A percentile compares a stretch with the other conserved stretches of the same genome.
These are phyloP conservation scores for Tricholauxania praeusta DNA, from an alignment of 2,888 invertebrate genomes.

Conservation along the genomic window DNA sequence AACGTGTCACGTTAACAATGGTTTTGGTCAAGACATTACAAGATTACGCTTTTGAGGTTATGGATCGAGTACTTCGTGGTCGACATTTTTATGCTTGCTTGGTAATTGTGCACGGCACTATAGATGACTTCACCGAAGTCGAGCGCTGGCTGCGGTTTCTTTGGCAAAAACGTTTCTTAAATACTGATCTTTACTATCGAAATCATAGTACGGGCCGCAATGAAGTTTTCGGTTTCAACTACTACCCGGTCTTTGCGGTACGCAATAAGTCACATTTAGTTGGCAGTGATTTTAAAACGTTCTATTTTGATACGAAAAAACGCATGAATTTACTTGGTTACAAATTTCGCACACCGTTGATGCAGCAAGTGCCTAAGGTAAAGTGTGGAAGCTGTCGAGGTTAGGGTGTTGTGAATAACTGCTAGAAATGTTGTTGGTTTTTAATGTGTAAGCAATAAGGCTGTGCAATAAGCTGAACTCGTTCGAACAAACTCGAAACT, in stretches of 20 bases:
- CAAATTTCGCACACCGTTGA: slow-evolving; percentile 52
- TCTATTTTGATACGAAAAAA: background rate
- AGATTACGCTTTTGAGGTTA: slow-evolving; percentile 51
- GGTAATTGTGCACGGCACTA: slow-evolving; percentile 9
- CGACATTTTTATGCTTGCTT: slow-evolving; percentile 29
- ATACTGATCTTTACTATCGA: slow-evolving; percentile 52
- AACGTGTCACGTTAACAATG: slow-evolving; percentile 47
- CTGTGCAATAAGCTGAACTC: no score
- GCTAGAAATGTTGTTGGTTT: no score
- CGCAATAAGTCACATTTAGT: slow-evolving; percentile 48
- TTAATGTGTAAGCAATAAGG: no score
- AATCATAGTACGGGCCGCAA: slow-evolving; percentile 46
- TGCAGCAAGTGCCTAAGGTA: slow-evolving; percentile 54
- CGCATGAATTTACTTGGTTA: slow-evolving; percentile 48
- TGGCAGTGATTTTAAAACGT: slow-evolving; percentile 3
- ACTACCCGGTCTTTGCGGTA: slow-evolving; percentile 47
- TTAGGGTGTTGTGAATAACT: no score
- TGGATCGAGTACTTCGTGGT: slow-evolving; percentile 16
- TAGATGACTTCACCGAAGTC: slow-evolving; percentile 33
- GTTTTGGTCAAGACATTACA: slow-evolving; percentile 47
- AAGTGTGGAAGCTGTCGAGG: no score
- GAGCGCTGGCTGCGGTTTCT: slow-evolving; percentile 33
- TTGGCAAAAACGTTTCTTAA: slow-evolving; percentile 48
- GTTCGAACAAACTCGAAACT: no score
- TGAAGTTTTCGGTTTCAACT: slow-evolving; percentile 47